These are phyloP conservation scores for Rhinolophus sinicus DNA, from an alignment of 2,113 vertebrate genomes.

Conservation along the genomic window DNA sequence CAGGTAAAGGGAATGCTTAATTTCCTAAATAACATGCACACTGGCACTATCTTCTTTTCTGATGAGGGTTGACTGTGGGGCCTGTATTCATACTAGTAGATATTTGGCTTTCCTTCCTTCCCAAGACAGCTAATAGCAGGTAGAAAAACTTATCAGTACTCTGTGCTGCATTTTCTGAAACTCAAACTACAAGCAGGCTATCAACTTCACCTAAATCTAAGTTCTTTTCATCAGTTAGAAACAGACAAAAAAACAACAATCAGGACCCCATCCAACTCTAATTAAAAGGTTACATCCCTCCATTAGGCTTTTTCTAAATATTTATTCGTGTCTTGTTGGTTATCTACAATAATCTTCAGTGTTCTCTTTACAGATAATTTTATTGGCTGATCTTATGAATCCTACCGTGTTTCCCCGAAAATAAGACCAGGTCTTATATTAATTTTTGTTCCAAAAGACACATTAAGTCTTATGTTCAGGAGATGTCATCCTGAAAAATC, in stretches of 20 bases:
- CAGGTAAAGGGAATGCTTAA: constrained; percentile 1
- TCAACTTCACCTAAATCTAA: background rate
- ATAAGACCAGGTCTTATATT: too few species aligned
- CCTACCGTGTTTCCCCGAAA: background rate
- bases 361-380: background rate
- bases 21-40: background rate
- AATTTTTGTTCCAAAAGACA: too few species aligned
- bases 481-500: too few species aligned
- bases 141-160: background rate
- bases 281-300: background rate
- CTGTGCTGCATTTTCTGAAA: constrained; percentile 11
- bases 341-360: constrained; percentile 39
- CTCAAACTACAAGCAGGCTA: background rate
- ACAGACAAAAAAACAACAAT: background rate
- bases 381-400: constrained; percentile 9
- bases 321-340: constrained; percentile 30
- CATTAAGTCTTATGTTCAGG: too few species aligned
- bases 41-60: background rate
- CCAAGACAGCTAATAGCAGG: background rate
- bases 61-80: background rate
- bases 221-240: constrained; percentile 15
- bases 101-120: background rate
- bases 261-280: background rate
- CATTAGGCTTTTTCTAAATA: background rate
- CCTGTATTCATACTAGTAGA: background rate